Conservation (phyloP, 2,797 vertebrate genomes). For the Allobates femoralis region DNA sequence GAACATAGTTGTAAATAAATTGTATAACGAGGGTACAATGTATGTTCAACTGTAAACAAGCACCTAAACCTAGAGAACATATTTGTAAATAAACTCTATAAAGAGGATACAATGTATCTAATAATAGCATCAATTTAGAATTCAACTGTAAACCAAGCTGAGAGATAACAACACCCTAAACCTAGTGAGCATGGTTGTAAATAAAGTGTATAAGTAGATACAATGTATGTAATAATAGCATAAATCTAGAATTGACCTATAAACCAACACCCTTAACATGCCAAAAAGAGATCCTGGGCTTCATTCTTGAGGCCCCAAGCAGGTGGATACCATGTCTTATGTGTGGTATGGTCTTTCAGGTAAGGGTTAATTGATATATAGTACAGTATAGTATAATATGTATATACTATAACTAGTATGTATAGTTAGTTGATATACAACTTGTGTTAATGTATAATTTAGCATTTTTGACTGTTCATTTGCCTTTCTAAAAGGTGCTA, state of each 20-base stretch:
- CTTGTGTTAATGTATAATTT: slow-evolving; percentile 30
- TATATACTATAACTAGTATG: too few species aligned
- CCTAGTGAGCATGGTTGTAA: too few species aligned
- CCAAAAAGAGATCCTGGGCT: not conserved
- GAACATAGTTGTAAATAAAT: not conserved
- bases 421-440: too few species aligned
- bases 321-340: not conserved
- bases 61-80: too few species aligned
- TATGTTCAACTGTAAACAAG: too few species aligned
- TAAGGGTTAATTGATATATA: not conserved
- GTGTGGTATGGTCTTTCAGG: not conserved
- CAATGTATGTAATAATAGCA: not conserved
- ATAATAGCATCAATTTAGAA: too few species aligned
- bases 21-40: not conserved
- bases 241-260: too few species aligned
- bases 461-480: slow-evolving; percentile 16
- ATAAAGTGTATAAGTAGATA: too few species aligned
- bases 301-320: not conserved
- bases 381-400: not conserved
- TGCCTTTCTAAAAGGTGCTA: slow-evolving; percentile 1
- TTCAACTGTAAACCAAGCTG: too few species aligned
- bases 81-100: too few species aligned
- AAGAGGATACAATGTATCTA: not conserved
- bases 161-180: too few species aligned
- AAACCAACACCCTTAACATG: not conserved